Conservation (phyloP, 2,888 invertebrate genomes). For the Adelognathus sp. region DNA sequence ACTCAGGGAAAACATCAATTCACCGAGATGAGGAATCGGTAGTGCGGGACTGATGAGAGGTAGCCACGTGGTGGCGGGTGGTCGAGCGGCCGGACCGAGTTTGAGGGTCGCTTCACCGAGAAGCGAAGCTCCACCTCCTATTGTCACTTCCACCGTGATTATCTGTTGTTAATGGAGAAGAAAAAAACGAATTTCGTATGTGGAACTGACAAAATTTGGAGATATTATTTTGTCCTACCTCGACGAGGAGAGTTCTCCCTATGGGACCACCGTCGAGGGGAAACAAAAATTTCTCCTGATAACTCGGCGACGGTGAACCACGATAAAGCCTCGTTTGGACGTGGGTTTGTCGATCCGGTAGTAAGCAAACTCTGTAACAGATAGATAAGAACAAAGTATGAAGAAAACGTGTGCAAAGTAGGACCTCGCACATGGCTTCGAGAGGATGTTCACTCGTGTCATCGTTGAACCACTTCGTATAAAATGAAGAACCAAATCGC, state of each 20-base stretch:
- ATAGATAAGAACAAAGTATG: too few species aligned
- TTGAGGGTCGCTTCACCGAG: conserved; percentile 76
- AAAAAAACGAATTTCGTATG: not conserved
- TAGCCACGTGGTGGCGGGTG: conserved; percentile 90
- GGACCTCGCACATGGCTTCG: too few species aligned
- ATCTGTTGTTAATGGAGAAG: conserved; percentile 69
- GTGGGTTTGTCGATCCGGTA: conserved; percentile 87
- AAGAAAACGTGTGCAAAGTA: too few species aligned
- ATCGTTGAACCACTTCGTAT: too few species aligned
- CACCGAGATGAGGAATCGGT: conserved; percentile 85
- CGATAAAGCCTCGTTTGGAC: conserved; percentile 88
- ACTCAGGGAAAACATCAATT: conserved; percentile 91
- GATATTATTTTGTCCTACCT: conserved; percentile 66
- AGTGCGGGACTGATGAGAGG: conserved; percentile 86
- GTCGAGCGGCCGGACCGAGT: conserved; percentile 80
- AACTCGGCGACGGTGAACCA: conserved; percentile 87
- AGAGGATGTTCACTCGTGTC: too few species aligned
- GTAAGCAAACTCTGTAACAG: conserved; percentile 86
- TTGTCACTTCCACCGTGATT: conserved; percentile 71
- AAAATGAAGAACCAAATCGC: too few species aligned
- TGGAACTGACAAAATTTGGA: not conserved
- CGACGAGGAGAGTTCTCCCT: conserved; percentile 74
- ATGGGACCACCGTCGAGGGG: conserved; percentile 77
- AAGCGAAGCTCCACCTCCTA: conserved; percentile 69
- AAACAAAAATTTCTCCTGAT: conserved; percentile 89